phyloP scores from a whole-genome alignment of 1,140 invertebrate species.

The Sitobion miscanthi region DNA sequence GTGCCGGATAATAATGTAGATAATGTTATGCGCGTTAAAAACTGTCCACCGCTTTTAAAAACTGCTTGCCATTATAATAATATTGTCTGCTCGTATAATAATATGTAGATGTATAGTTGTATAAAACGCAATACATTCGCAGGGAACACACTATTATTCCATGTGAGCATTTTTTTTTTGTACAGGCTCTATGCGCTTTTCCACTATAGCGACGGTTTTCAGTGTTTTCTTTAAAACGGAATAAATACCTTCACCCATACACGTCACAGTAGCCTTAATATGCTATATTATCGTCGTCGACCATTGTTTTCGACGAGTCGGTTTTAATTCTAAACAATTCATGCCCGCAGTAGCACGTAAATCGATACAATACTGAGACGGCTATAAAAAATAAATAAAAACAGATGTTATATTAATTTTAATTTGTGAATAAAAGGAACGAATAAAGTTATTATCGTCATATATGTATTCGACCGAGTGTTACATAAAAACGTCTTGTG shows the following conservation, averaged over 20 bases:
- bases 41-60: too few relatives aligned
- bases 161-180: too few relatives aligned
- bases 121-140: too few relatives aligned
- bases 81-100: too few relatives aligned
- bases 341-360: neutral
- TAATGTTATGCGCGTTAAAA: too few relatives aligned
- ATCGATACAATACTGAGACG: neutral
- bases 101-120: too few relatives aligned
- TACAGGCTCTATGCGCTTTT: neutral
- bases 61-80: too few relatives aligned
- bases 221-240: neutral
- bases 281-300: too few relatives aligned
- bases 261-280: too few relatives aligned
- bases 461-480: neutral
- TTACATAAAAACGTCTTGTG: neutral
- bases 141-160: too few relatives aligned
- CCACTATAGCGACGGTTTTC: neutral
- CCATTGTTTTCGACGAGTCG: neutral
- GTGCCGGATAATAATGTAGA: too few relatives aligned
- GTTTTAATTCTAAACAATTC: neutral
- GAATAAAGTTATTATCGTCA: neutral
- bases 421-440: neutral
- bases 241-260: neutral
- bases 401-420: neutral
- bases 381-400: neutral